A percentile compares a stretch with the other conserved stretches of the same genome.
phyloP scores from a whole-genome alignment of 2,888 invertebrate genomes.

The Abrostola triplasia region DNA sequence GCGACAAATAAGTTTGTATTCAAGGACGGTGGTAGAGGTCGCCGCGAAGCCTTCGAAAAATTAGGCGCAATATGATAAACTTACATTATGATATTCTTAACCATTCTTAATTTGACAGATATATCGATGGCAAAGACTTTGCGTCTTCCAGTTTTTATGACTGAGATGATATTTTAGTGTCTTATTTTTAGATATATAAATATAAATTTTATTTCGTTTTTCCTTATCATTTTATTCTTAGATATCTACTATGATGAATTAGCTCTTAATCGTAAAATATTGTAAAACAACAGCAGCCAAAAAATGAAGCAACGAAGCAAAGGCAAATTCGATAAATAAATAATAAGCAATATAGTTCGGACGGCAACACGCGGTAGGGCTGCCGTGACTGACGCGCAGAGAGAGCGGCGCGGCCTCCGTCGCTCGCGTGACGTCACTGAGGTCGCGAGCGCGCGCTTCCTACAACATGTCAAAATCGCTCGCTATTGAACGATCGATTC shows the following conservation, averaged over 20 bases:
- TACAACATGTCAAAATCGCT: slow-evolving; percentile 66
- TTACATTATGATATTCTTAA: slow-evolving; percentile 32
- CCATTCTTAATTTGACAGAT: slow-evolving; percentile 13
- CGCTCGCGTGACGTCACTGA: slow-evolving; percentile 73
- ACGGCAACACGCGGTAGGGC: slow-evolving; percentile 50
- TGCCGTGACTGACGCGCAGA: slow-evolving; percentile 55
- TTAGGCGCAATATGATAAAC: slow-evolving; percentile 20
- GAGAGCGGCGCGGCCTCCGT: slow-evolving; percentile 76
- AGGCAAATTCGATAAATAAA: slow-evolving; percentile 69
- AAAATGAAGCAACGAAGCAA: slow-evolving; percentile 58
- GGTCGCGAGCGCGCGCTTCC: slow-evolving; percentile 75
- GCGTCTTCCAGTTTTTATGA: not conserved
- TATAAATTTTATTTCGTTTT: too few species aligned
- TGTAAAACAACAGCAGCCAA: slow-evolving; percentile 56
- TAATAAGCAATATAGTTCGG: slow-evolving; percentile 65
- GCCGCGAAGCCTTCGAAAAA: slow-evolving; percentile 38
- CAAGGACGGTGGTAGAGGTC: slow-evolving; percentile 50
- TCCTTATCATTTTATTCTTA: too few species aligned
- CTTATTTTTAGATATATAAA: too few species aligned
- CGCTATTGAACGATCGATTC: slow-evolving; percentile 46
- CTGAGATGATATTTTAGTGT: too few species aligned
- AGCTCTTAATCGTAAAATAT: slow-evolving; percentile 38
- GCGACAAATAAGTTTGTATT: slow-evolving; percentile 48
- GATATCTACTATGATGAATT: not conserved
- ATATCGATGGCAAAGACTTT: not conserved